Evolutionary conservation across 2,113 vertebrate species (phyloP), one percentile per base, ranked within the genome.

Genomic region (Todiramphus saurophagus): DNA sequence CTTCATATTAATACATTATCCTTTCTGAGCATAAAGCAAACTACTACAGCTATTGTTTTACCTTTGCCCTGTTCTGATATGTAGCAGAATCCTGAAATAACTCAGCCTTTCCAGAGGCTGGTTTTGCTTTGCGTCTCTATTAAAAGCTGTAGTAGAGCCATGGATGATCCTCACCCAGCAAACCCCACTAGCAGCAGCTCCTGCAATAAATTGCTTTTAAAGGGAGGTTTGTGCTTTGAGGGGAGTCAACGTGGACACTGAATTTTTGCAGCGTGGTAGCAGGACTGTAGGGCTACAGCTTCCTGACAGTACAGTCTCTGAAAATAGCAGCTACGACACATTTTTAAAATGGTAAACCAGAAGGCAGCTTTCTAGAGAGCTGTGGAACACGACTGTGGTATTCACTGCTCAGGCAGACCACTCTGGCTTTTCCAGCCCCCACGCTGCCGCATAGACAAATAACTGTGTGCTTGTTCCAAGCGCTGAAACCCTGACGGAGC

Each of bases 271-370:
- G 76, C 59, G 13, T 1, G 35, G 69, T 85, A 58, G 51, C 85
- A 77, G 78, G 75, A 46, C 62, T 95, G 82, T 62, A 39, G 59
- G 44, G 21, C 83, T 95, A 12, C 67, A 88, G 90, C 46, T 59
- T 92, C 55, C 73, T 81, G 83, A 62, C 83, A 82, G 81, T 51
- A 30, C 82, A 24, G 59, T 63, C 68, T 87, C 95, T 96, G 94
- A 95, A 94, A 97, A 96, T 94, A 96, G 96, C 60, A 95, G 75
- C 63, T 90, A 64, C 44, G 14, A 83, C 90, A 85, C 63, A 50
- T 87, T 93, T 83, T 93, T 70, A 51, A 93, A 93, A 90, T 43
- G 86, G 76, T 81, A 78, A 87, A 77, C n/a, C 76, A 96, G 95
- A 92, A 93, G 80, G 83, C 91, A 93, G 92, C 86, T 92, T 94